Evolutionary conservation across 2,113 vertebrate genomes (phyloP), one percentile per base, ranked within the genome.

Genomic region (Bothrops jararaca): DNA sequence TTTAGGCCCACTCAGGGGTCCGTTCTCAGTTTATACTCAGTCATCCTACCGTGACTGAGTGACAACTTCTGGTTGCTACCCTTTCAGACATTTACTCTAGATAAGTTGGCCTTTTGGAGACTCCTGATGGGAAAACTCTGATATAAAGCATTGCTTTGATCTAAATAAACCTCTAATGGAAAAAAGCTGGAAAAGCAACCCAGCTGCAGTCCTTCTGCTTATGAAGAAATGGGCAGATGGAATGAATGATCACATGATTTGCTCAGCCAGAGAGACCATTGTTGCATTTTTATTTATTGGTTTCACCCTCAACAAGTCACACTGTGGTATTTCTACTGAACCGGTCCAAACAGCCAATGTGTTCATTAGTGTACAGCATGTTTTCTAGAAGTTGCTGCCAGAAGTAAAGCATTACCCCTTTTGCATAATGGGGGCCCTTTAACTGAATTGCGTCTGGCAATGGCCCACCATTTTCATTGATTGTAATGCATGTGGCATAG

Each of bases 1-100:
- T 88, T 85, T 91, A 91, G 92, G 53, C 64, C 91, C 95, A 92
- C 91, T 92, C 92, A 54, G 88, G 92, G n/a, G 11, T 3, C 20
- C 93, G 42, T 92, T 64, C 11, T 92, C 39, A 13, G 15, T 96
- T 92, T 20, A n/a, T 91, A 85, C 50, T 90, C 9, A 80, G 48
- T 26, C 87, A 34, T 58, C 54, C 89, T n/a, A 80, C 0, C 1
- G 7, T 54, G 48, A 45, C 74, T 91, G 64, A 95, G 58, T 58
- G n/a, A 56, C 88, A 85, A 34, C 88, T 57, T 85, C 89, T 91
- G 69, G 89, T 54, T 89, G 39, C 57, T 57, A 12, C 24, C 52
- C 92, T 85, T 58, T 88, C 80, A 80, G 85, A 54, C 92, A 23
- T 85, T 94, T 91, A 48, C 53, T n/a, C 60, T 64, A 80, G 89